A percentile compares a stretch with the other conserved stretches of the same genome.
These are phyloP conservation scores for Xylophagus ater DNA, from an alignment of 2,888 invertebrate genomes.

Conservation along the genomic window DNA sequence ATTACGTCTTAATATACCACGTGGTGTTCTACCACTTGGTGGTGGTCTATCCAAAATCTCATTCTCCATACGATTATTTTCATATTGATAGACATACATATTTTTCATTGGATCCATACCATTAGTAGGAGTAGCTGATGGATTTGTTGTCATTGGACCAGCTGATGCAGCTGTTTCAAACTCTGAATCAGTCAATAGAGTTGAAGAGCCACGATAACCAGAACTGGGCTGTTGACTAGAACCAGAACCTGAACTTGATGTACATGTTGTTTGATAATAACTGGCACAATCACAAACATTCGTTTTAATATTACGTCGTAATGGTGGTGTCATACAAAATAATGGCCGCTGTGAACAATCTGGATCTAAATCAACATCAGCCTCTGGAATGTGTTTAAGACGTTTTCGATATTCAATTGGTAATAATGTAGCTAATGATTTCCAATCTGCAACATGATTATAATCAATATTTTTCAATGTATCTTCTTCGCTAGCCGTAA, in stretches of 20 bases:
- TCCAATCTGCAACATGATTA: constrained; percentile 85
- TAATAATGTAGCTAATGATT: constrained; percentile 76
- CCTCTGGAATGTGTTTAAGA: constrained; percentile 65
- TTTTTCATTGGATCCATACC: constrained; percentile 41
- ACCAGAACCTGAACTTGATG: constrained; percentile 30
- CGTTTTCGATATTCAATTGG: constrained; percentile 75
- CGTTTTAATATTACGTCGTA: constrained; percentile 52
- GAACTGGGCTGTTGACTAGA: constrained; percentile 72
- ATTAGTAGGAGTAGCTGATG: constrained; percentile 8
- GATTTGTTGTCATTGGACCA: constrained; percentile 9
- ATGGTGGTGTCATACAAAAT: constrained; percentile 46
- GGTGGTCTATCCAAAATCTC: constrained; percentile 45
- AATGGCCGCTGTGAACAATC: constrained; percentile 45
- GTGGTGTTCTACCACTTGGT: constrained; percentile 51
- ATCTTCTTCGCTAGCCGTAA: constrained; percentile 74
- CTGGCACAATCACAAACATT: constrained; percentile 37
- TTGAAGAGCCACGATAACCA: constrained; percentile 77
- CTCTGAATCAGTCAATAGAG: constrained; percentile 62
- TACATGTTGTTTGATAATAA: constrained; percentile 24
- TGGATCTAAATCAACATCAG: constrained; percentile 42
- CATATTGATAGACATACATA: constrained; percentile 73
- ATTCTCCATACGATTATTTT: constrained; percentile 55
- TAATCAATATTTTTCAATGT: constrained; percentile 68
- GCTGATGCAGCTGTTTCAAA: constrained; percentile 24
- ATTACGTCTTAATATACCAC: constrained; percentile 31